phyloP scores from a whole-genome alignment of 2,888 invertebrate species.

The Trachelus troglodyta region DNA sequence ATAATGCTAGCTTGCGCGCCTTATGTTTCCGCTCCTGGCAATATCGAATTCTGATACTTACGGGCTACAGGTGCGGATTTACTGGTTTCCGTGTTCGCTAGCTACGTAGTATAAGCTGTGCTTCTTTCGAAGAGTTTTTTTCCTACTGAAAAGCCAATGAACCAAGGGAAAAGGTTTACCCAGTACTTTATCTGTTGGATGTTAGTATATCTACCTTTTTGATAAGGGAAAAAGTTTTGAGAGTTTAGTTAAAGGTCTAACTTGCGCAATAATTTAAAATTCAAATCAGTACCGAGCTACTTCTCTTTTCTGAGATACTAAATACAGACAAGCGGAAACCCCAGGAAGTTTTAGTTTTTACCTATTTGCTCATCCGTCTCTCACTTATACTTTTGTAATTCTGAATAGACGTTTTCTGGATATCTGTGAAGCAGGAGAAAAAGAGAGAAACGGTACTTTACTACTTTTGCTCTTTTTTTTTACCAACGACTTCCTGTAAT shows the following conservation, averaged over 20 bases:
- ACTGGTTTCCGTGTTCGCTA: not conserved
- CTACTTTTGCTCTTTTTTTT: not conserved
- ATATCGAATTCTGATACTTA: not conserved
- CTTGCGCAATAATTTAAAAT: not conserved
- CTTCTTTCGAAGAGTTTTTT: not conserved
- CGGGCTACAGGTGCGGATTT: not conserved
- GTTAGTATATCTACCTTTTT: not conserved
- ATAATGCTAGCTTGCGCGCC: not conserved
- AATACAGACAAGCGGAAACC: not conserved
- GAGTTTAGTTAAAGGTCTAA: not conserved
- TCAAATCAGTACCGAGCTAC: not conserved
- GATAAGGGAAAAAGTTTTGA: not conserved
- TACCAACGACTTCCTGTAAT: not conserved
- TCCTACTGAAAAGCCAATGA: not conserved
- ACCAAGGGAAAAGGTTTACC: not conserved
- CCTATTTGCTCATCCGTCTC: too few relatives aligned
- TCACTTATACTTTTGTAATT: too few relatives aligned
- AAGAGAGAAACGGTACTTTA: not conserved
- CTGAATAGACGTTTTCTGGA: too few relatives aligned
- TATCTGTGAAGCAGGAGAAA: not conserved
- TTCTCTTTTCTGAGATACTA: not conserved
- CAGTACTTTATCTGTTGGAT: not conserved
- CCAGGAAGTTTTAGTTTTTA: too few relatives aligned
- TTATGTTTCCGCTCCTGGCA: not conserved
- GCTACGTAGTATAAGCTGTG: not conserved